Conservation (phyloP, 2,888 invertebrate species). For the Unio delphinus region DNA sequence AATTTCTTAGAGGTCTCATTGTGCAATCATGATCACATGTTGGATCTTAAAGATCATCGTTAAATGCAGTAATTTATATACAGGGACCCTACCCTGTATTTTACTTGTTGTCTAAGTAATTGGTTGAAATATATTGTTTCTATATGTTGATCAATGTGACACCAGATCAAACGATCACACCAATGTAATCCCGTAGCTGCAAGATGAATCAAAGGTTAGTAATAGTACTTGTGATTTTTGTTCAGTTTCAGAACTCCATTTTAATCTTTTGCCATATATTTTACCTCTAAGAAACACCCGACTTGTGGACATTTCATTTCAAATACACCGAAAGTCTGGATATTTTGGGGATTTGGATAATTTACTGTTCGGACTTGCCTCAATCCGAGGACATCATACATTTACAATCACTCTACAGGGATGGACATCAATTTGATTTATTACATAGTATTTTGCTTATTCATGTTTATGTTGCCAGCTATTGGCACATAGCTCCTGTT, state of each 20-base stretch:
- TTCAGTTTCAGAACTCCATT: slow-evolving; percentile 1
- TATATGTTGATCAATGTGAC: neutral
- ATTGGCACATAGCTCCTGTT: slow-evolving; percentile 5
- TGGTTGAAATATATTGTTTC: neutral
- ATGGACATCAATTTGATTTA: slow-evolving; percentile 5
- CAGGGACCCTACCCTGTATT: neutral
- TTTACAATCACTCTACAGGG: slow-evolving; percentile 7
- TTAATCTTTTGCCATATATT: neutral
- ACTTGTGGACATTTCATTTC: slow-evolving; percentile 9
- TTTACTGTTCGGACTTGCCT: slow-evolving; percentile 3
- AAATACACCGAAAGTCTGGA: neutral
- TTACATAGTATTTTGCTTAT: neutral
- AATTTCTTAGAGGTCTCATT: no score
- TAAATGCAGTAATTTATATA: neutral
- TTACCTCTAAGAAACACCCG: slow-evolving; percentile 1
- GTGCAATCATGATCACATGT: no score
- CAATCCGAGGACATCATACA: slow-evolving; percentile 1
- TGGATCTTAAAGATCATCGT: no score
- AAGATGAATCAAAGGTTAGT: slow-evolving; percentile 8
- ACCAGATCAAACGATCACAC: slow-evolving; percentile 1
- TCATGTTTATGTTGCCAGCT: slow-evolving; percentile 1
- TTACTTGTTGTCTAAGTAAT: neutral
- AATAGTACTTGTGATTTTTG: slow-evolving; percentile 6
- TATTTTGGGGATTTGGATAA: slow-evolving; percentile 1
- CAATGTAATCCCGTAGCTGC: slow-evolving; percentile 7